Evolutionary conservation across 2,113 vertebrate species (phyloP), one percentile per base, ranked within the genome.

Genomic region (Trematocara nigrifrons): DNA sequence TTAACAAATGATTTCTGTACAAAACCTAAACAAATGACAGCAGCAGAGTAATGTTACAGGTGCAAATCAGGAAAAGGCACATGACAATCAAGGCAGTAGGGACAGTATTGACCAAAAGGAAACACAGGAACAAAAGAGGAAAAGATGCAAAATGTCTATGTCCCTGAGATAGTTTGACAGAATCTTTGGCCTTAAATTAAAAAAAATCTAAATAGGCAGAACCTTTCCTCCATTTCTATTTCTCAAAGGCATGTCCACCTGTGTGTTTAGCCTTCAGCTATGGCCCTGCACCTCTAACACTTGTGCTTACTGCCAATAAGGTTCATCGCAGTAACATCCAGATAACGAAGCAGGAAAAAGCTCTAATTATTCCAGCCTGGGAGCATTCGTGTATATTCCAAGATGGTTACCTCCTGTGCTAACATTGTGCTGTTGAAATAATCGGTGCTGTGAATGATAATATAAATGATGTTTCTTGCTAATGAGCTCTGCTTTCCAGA

Each of bases 181-280:
- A 33, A 18, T 9, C 15, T 64, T 38, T 64, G 31, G 31, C 16
- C 59, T 64, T 35, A 10, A 18, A 33, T 18, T 20, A 15, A 18
- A 16, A 9, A 16, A n/a, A 10, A 10, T 38, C 0, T 3, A 38
- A 69, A 69, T 40, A 66, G 2, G 4, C 35, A 38, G n/a, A 40
- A 40, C 6, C 35, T 40, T 20, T 20, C 18, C 31, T 35, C 16
- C 57, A 61, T 61, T 61, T 61, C 59, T 13, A 69, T 42, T 69
- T 71, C 12, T 71, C 12, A 45, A 45, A 45, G n/a, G 20, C 12
- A 45, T 45, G 5, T 26, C 66, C 40, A 71, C 64, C 20, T 71
- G n/a, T 26, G 64, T 45, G 38, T 71, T 71, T 45, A 42, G 20
- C 20, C 12, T 71, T 42, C 64, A 15, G 38, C 38, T 71, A 45